These are phyloP conservation scores for Paedocypris micromegethes DNA, from an alignment of 2,797 vertebrate species.

Conservation along the genomic window DNA sequence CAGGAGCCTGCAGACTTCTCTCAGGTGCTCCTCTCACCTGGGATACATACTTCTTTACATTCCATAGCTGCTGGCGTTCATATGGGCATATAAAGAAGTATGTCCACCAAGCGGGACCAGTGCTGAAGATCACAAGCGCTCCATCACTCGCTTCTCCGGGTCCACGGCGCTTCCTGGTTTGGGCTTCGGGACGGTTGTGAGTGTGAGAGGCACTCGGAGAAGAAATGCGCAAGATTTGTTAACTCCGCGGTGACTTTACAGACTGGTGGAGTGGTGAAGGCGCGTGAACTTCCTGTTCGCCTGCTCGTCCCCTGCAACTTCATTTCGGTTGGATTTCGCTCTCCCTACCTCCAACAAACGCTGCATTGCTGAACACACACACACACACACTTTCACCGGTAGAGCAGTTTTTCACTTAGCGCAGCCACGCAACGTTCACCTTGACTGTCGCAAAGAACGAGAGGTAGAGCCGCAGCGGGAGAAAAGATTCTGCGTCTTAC, in stretches of 20 bases:
- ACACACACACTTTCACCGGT: slow-evolving; percentile 39
- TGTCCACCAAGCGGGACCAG: slow-evolving; percentile 87
- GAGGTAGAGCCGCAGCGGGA: slow-evolving; percentile 58
- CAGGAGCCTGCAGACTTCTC: slow-evolving; percentile 12
- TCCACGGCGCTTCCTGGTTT: no score
- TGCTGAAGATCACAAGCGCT: no score
- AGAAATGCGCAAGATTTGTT: no score
- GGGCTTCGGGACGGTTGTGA: no score
- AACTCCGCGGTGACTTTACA: no score
- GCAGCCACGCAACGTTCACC: slow-evolving; percentile 59
- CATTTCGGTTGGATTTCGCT: neutral
- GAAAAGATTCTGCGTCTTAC: slow-evolving; percentile 59
- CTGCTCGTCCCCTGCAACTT: no score
- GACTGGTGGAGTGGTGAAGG: no score
- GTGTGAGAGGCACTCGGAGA: no score
- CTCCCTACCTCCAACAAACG: slow-evolving; percentile 25
- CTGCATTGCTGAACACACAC: slow-evolving; percentile 44
- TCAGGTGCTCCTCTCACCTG: slow-evolving; percentile 65
- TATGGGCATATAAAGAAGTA: slow-evolving; percentile 99
- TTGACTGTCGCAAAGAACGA: slow-evolving; percentile 61
- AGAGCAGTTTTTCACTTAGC: slow-evolving; percentile 49
- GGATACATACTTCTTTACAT: slow-evolving; percentile 99
- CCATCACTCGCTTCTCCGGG: no score
- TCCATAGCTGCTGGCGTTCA: slow-evolving; percentile 97
- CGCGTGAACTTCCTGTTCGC: no score